These are phyloP conservation scores for Pavo muticus DNA, from an alignment of 2,113 vertebrate species.

Conservation along the genomic window DNA sequence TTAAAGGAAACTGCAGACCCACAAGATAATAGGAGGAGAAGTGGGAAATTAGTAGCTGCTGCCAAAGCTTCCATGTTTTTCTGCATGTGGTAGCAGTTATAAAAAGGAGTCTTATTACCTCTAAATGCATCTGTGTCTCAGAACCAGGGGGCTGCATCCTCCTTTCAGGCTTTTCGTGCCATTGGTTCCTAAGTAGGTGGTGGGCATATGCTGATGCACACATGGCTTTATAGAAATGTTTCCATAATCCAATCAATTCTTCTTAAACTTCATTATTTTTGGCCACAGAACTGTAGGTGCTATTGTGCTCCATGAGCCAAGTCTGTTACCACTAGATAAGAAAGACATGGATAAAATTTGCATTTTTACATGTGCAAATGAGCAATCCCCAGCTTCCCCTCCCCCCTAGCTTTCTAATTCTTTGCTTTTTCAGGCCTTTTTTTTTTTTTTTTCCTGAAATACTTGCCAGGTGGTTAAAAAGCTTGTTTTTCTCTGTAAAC, in stretches of 20 bases:
- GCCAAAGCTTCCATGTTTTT: background rate
- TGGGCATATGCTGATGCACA: background rate
- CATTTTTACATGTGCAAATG: slow-evolving; percentile 57
- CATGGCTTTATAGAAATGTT: slow-evolving; percentile 9
- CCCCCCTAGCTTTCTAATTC: background rate
- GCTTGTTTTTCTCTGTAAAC: slow-evolving; percentile 6
- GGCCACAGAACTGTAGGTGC: slow-evolving; percentile 29
- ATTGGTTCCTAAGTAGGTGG: background rate
- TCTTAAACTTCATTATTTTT: slow-evolving; percentile 63
- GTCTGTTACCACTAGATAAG: slow-evolving; percentile 61
- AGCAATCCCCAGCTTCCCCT: background rate
- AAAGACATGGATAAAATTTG: slow-evolving; percentile 43
- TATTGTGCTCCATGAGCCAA: background rate
- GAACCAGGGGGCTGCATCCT: background rate
- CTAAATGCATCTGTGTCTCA: background rate
- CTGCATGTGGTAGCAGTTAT: background rate
- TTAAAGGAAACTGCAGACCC: background rate
- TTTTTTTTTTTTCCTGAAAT: background rate
- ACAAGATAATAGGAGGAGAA: background rate
- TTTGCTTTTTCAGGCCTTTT: background rate
- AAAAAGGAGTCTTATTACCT: background rate
- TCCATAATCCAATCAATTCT: slow-evolving; percentile 20
- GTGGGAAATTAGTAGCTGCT: background rate
- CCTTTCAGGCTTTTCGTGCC: slow-evolving; percentile 1
- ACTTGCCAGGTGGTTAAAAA: slow-evolving; percentile 17